These are phyloP conservation scores for Yponomeuta plumbellus DNA, from an alignment of 2,888 invertebrate genomes.

Conservation along the genomic window DNA sequence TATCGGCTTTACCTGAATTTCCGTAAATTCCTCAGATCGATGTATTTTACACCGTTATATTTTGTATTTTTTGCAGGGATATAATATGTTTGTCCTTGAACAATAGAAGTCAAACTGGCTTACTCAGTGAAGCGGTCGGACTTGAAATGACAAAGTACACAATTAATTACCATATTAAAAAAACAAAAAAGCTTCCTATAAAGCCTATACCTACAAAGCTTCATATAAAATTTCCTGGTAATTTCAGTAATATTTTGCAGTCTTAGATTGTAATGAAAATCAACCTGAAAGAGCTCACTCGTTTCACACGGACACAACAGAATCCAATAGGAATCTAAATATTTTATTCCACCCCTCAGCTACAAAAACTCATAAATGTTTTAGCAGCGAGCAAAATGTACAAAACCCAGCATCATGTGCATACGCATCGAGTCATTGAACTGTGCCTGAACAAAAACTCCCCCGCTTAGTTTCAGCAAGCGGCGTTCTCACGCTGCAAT, in stretches of 20 bases:
- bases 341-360: constrained; percentile 1
- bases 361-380: constrained; percentile 1
- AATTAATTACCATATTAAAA: too few relatives aligned
- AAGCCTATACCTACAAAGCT: too few relatives aligned
- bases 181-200: too few relatives aligned
- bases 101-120: too few relatives aligned
- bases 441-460: constrained; percentile 64
- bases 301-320: not conserved
- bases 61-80: not conserved
- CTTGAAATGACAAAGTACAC: too few relatives aligned
- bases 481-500: constrained; percentile 42
- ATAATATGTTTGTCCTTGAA: too few relatives aligned
- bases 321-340: not conserved
- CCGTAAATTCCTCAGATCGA: not conserved
- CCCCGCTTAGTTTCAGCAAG: constrained; percentile 57
- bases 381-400: constrained; percentile 3
- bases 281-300: not conserved
- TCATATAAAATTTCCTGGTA: too few relatives aligned
- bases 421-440: constrained; percentile 61
- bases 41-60: not conserved
- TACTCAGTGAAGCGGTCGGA: too few relatives aligned
- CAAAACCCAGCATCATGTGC: constrained; percentile 22
- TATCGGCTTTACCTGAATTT: constrained; percentile 43
- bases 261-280: not conserved
- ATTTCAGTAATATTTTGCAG: not conserved